Percentiles rank a stretch among this genome's conserved stretches.
phyloP scores from a whole-genome alignment of 2,113 vertebrate species.

The Oenanthe melanoleuca region DNA sequence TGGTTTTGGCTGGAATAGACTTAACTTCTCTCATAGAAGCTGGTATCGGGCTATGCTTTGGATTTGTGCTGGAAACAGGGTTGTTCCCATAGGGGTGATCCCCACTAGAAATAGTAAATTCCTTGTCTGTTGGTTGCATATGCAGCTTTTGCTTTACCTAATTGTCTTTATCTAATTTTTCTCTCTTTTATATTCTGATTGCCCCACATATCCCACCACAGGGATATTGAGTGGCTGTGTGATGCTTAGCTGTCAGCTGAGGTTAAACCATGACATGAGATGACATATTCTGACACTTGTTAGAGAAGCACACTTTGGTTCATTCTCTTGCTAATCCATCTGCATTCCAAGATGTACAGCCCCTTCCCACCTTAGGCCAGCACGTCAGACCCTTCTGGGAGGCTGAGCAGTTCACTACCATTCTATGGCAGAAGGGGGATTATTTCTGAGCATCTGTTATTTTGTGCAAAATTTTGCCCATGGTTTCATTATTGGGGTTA shows the following conservation, averaged over 20 bases:
- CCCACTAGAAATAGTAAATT: neutral
- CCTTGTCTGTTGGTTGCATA: neutral
- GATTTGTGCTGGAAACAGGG: neutral
- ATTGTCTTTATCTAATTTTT: neutral
- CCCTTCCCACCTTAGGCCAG: neutral
- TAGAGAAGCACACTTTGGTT: neutral
- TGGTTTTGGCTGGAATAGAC: neutral
- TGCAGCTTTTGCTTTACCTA: neutral
- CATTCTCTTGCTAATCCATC: neutral
- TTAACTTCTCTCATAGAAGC: neutral
- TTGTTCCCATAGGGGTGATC: neutral
- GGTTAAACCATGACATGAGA: neutral
- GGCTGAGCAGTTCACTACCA: neutral
- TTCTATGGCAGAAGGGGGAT: neutral
- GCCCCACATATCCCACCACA: fast-evolving
- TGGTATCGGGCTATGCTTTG: neutral
- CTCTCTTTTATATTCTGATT: neutral
- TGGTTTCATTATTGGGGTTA: neutral
- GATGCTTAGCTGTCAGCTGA: neutral
- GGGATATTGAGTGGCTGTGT: neutral
- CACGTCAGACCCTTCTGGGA: neutral
- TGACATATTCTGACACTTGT: neutral
- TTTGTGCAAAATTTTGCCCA: neutral
- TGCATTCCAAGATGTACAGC: neutral
- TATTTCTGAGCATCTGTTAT: neutral